phyloP scores from a whole-genome alignment of 2,797 vertebrate species.

The Myoxocephalus aenaeus region DNA sequence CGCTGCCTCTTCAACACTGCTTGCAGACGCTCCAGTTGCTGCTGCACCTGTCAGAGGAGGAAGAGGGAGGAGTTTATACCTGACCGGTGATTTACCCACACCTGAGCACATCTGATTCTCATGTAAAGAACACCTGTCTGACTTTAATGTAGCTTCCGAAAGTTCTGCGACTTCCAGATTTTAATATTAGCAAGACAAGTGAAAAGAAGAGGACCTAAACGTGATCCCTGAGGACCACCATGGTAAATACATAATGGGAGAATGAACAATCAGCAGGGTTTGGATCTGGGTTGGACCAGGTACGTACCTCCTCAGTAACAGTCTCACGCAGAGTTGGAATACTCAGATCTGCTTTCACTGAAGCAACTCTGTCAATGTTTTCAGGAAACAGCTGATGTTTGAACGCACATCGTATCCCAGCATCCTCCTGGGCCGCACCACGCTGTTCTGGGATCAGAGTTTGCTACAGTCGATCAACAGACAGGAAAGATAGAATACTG shows the following conservation, averaged over 20 bases:
- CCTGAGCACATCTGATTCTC: background rate
- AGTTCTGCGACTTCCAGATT: background rate
- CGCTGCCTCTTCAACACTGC: constrained; percentile 89
- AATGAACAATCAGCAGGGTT: background rate
- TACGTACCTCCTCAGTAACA: constrained; percentile 87
- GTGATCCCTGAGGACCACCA: background rate
- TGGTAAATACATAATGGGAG: background rate
- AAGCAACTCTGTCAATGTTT: constrained; percentile 63
- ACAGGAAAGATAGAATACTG: background rate
- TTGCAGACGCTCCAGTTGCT: constrained; percentile 86
- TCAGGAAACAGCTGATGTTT: constrained; percentile 79
- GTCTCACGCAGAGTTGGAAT: constrained; percentile 91
- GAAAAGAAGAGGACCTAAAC: background rate
- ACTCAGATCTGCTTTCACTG: constrained; percentile 92
- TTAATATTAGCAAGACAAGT: background rate
- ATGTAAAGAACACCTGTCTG: background rate
- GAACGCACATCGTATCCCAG: constrained; percentile 86
- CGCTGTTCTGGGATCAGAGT: constrained; percentile 85
- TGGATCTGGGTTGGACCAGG: background rate
- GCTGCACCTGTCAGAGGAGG: constrained; percentile 74
- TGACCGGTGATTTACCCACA: background rate
- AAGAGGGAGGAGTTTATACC: background rate
- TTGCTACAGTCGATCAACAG: constrained; percentile 63
- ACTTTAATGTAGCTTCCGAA: background rate
- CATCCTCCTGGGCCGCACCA: constrained; percentile 85